phyloP scores from a whole-genome alignment of 1,140 invertebrate species.

The Temnothorax curvispinosus region DNA sequence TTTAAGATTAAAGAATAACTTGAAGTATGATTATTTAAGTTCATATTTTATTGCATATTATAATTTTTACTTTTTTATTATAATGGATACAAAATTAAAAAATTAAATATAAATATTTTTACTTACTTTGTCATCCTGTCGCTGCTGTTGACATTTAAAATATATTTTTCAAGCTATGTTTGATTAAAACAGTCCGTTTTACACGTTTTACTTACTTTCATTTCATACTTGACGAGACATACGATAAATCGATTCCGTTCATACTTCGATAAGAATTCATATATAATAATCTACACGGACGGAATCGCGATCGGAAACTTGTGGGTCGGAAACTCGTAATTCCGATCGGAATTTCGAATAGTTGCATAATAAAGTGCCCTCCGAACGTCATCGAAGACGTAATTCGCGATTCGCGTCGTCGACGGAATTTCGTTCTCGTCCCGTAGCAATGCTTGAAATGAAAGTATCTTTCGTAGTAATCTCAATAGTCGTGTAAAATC shows the following conservation, averaged over 20 bases:
- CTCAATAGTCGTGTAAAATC: slow-evolving; percentile 67
- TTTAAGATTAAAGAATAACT: not conserved
- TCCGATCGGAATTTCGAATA: not conserved
- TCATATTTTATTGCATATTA: not conserved
- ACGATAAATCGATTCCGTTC: not conserved
- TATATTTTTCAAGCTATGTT: not conserved
- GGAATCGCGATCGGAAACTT: not conserved
- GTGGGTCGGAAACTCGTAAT: not conserved
- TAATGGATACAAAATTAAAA: not conserved
- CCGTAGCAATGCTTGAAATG: slow-evolving; percentile 72
- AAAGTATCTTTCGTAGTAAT: slow-evolving; percentile 74
- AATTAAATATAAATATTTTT: not conserved
- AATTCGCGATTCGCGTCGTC: slow-evolving; percentile 22
- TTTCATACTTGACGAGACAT: not conserved
- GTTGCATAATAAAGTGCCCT: not conserved
- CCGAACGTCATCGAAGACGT: slow-evolving; percentile 19
- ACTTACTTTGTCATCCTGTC: not conserved
- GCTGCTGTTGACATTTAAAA: not conserved
- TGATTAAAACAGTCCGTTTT: not conserved
- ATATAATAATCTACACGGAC: not conserved
- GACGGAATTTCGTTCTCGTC: slow-evolving; percentile 19
- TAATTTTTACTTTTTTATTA: not conserved
- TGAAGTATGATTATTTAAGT: not conserved
- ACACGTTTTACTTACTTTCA: not conserved
- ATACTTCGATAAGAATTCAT: not conserved